Base-by-base conservation (phyloP, 1,140 invertebrate genomes). In the Diabrotica virgifera region DNA sequence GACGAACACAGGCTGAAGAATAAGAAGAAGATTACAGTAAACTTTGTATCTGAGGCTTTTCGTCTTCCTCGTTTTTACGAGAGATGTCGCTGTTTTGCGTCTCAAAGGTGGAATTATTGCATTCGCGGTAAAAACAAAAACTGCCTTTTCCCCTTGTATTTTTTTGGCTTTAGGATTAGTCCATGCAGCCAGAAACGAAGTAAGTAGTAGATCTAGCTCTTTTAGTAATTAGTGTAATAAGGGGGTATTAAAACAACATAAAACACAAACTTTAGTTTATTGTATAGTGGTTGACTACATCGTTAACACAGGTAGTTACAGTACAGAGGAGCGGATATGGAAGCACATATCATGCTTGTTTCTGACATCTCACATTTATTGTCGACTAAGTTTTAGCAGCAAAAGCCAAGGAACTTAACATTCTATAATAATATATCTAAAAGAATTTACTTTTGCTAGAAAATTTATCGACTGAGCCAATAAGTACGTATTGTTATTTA, bases 211-310 rank as follows among this genome's bases (percentile, higher is more conserved):
- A n/a, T n/a, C n/a, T n/a, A n/a, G n/a, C n/a, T n/a, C n/a, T n/a
- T n/a, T n/a, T n/a, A n/a, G n/a, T n/a, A n/a, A n/a, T n/a, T n/a
- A n/a, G n/a, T n/a, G n/a, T n/a, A n/a, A 2, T n/a, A 46, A 2
- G 6, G 6, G 11, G 55, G 35, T 36, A 57, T 37, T 57, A 36
- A 57, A 57, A 57, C 55, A 11, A 57, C 36, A 12, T 37, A 7
- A 57, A 59, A 59, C 58, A 59, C 58, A 59, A 59, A 59, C 58
- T 59, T 59, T 59, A 57, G 6, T 59, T 59, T 59, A 59, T 50
- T 59, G 38, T 59, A 59, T 59, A 59, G 40, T 51, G 46, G 37
- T 59, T 59, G 11, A 59, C 40, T 59, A 59, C 58, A 59, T 59
- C 38, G n/a, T 51, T 24, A 59, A 59, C 58, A 59, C 58, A 59